Conservation (phyloP, 2,113 vertebrate genomes). For the Polyodon spathula region DNA sequence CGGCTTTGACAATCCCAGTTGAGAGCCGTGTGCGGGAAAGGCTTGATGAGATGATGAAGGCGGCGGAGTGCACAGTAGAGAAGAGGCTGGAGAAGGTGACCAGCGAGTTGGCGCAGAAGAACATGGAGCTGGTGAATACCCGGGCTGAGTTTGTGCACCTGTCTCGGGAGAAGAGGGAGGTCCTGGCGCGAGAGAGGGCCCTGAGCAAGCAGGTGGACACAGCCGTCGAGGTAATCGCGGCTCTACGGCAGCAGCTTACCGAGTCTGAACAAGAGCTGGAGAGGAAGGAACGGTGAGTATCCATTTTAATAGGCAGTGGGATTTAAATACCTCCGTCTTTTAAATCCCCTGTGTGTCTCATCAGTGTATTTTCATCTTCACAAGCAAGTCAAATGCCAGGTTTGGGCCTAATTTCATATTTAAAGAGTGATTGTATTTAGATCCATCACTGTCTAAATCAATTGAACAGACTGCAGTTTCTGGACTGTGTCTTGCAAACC, state of each 20-base stretch:
- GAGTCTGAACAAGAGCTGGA: constrained; percentile 86
- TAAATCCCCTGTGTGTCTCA: no score
- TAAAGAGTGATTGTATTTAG: no score
- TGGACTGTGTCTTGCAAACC: no score
- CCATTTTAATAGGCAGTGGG: no score
- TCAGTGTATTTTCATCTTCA: no score
- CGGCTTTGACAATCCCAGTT: constrained; percentile 32
- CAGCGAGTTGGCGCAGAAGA: constrained; percentile 80
- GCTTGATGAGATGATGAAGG: constrained; percentile 73
- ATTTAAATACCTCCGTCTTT: no score
- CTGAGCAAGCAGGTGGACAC: constrained; percentile 84
- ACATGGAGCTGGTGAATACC: constrained; percentile 79
- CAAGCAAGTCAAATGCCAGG: no score
- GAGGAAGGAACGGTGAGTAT: constrained; percentile 75
- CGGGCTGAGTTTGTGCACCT: constrained; percentile 80
- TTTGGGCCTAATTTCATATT: no score
- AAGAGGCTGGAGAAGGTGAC: constrained; percentile 76
- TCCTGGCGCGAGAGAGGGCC: constrained; percentile 70
- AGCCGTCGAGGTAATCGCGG: constrained; percentile 84
- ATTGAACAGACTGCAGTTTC: no score
- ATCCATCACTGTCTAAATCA: no score
- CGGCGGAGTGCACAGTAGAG: constrained; percentile 77
- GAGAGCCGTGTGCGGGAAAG: constrained; percentile 68
- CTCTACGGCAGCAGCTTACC: constrained; percentile 71
- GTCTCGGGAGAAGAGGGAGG: constrained; percentile 80